Conservation (phyloP, 2,888 invertebrate species). For the Aradus depressus region DNA sequence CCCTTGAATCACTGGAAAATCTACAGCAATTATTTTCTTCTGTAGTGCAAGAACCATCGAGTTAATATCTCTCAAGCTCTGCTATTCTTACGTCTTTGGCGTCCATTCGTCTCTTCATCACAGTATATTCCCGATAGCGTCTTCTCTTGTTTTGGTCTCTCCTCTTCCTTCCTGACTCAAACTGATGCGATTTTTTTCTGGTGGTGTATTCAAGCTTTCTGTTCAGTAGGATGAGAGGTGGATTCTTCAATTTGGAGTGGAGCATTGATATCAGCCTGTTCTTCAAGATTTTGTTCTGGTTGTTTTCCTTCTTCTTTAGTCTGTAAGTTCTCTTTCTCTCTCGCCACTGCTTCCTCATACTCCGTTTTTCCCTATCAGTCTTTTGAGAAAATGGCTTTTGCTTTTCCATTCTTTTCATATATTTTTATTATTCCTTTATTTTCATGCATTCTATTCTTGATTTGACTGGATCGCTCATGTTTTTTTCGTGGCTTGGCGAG, state of each 20-base stretch:
- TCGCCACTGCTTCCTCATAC: slow-evolving; percentile 3
- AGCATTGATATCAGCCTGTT: no score
- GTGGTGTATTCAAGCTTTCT: background rate
- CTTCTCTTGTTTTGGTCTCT: background rate
- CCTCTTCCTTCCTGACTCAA: background rate
- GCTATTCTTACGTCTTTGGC: background rate
- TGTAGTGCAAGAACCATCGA: no score
- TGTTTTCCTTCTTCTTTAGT: background rate
- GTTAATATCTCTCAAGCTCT: slow-evolving; percentile 3
- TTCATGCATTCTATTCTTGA: no score
- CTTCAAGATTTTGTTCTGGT: no score
- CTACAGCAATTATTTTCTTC: no score
- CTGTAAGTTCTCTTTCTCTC: slow-evolving; percentile 7
- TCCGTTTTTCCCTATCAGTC: background rate
- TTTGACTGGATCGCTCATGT: no score
- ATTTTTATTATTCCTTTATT: no score
- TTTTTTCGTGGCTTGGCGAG: no score
- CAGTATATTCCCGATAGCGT: background rate
- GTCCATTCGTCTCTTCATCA: background rate
- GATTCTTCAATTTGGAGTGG: no score
- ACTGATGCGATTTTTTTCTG: background rate
- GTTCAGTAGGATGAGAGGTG: background rate
- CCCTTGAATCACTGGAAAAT: no score
- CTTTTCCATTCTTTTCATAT: slow-evolving; percentile 7
- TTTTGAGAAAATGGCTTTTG: slow-evolving; percentile 1